These are phyloP conservation scores for Pseudococcus viburni DNA, from an alignment of 2,888 invertebrate genomes.

Conservation along the genomic window DNA sequence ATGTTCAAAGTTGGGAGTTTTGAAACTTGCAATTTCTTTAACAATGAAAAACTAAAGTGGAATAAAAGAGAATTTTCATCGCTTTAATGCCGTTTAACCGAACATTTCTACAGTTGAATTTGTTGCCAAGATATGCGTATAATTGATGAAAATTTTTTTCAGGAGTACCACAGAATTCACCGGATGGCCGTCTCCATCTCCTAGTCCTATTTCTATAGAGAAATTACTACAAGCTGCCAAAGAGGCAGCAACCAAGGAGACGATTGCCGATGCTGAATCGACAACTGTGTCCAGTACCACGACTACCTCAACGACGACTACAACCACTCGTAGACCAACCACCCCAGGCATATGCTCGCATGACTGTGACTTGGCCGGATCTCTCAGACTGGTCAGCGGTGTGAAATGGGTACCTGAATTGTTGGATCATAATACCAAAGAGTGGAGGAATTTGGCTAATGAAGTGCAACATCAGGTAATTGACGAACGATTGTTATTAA, in stretches of 20 bases:
- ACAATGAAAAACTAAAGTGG: background rate
- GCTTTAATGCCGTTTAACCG: background rate
- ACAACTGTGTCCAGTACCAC: slow-evolving; percentile 74
- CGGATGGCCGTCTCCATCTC: slow-evolving; percentile 91
- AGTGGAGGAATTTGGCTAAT: slow-evolving; percentile 87
- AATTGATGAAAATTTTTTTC: slow-evolving; percentile 68
- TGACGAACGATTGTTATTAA: background rate
- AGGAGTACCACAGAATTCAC: slow-evolving; percentile 91
- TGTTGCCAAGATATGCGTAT: background rate
- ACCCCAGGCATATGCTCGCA: slow-evolving; percentile 84
- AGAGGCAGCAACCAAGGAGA: slow-evolving; percentile 76
- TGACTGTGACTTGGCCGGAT: slow-evolving; percentile 89
- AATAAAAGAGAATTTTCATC: background rate
- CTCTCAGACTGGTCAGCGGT: slow-evolving; percentile 86
- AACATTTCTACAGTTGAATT: background rate
- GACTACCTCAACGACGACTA: slow-evolving; percentile 80
- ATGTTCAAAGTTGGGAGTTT: slow-evolving; percentile 12
- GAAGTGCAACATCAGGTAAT: slow-evolving; percentile 85
- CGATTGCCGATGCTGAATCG: slow-evolving; percentile 73
- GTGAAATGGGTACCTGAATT: slow-evolving; percentile 89
- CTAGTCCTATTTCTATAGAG: slow-evolving; percentile 88
- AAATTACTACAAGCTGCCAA: slow-evolving; percentile 78
- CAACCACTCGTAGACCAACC: slow-evolving; percentile 79
- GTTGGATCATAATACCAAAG: slow-evolving; percentile 87
- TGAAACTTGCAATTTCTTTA: background rate